These are phyloP conservation scores for Coptotermes formosanus DNA, from an alignment of 1,140 invertebrate species.

Conservation along the genomic window DNA sequence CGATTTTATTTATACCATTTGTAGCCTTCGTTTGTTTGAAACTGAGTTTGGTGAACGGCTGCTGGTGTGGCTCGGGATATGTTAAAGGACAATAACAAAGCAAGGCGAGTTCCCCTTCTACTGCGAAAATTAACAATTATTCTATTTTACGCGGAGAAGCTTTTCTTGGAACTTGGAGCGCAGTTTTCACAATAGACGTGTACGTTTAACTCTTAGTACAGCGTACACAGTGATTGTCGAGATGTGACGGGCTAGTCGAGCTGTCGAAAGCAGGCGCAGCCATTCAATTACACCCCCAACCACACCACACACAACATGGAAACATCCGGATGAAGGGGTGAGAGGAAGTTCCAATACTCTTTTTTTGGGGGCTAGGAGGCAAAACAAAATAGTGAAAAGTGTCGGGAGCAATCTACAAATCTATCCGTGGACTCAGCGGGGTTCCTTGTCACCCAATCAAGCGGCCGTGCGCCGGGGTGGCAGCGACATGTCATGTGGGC, in stretches of 20 bases:
- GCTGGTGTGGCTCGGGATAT: too few species aligned
- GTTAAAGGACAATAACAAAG: too few species aligned
- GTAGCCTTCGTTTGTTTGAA: too few species aligned
- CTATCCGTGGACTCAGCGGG: background rate
- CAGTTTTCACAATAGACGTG: background rate
- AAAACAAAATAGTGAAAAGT: constrained; percentile 13
- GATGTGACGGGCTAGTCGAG: constrained; percentile 6
- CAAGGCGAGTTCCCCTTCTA: background rate
- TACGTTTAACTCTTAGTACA: background rate
- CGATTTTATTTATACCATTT: too few species aligned
- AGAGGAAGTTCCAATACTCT: background rate
- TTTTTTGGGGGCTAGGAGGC: background rate
- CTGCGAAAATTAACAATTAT: constrained; percentile 8
- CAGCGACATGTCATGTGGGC: background rate
- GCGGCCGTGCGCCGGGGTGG: constrained; percentile 1
- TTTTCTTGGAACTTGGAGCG: background rate
- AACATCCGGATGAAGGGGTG: background rate
- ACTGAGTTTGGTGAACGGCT: too few species aligned
- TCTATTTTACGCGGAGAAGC: background rate
- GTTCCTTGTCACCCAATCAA: constrained; percentile 9
- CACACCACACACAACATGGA: background rate
- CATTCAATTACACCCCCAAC: background rate
- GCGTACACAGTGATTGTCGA: background rate
- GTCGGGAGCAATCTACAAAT: constrained; percentile 4
- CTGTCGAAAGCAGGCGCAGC: background rate